These are phyloP conservation scores for Iphiclides podalirius DNA, from an alignment of 2,888 invertebrate species.

Conservation along the genomic window DNA sequence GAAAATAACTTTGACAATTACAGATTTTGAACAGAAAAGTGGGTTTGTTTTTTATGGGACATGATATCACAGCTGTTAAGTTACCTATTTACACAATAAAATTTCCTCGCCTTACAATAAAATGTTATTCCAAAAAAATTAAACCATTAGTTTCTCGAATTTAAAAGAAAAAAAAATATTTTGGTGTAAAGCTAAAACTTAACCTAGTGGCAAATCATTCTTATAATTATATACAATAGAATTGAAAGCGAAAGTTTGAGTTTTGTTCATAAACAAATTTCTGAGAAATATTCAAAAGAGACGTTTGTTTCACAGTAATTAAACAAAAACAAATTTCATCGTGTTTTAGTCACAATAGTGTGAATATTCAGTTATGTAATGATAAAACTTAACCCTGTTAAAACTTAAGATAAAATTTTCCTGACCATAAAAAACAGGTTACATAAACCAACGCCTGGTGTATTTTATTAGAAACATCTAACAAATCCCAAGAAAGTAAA, in stretches of 20 bases:
- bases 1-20: slow-evolving; percentile 44
- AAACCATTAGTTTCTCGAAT: slow-evolving; percentile 46
- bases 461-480: not conserved
- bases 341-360: too few species aligned
- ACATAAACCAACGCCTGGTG: slow-evolving; percentile 2
- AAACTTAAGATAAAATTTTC: slow-evolving; percentile 13
- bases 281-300: too few species aligned
- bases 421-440: slow-evolving; percentile 14
- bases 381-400: slow-evolving; percentile 2
- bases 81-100: slow-evolving; percentile 57
- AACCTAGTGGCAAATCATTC: slow-evolving; percentile 65
- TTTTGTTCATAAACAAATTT: too few species aligned
- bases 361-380: slow-evolving; percentile 3
- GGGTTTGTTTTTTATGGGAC: slow-evolving; percentile 45
- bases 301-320: too few species aligned
- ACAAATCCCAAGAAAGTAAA: slow-evolving; percentile 1
- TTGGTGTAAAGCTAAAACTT: slow-evolving; percentile 75
- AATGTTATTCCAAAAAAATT: slow-evolving; percentile 29
- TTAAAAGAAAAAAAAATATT: slow-evolving; percentile 56
- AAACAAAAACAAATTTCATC: too few species aligned
- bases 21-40: slow-evolving; percentile 37
- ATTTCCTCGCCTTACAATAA: slow-evolving; percentile 25
- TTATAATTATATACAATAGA: slow-evolving; percentile 39
- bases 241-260: slow-evolving; percentile 35
- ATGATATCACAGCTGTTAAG: slow-evolving; percentile 76